A percentile compares a stretch with the other conserved stretches of the same genome.
Evolutionary conservation across 2,888 invertebrate genomes (phyloP).

Genomic region (Heliothis peltigera): DNA sequence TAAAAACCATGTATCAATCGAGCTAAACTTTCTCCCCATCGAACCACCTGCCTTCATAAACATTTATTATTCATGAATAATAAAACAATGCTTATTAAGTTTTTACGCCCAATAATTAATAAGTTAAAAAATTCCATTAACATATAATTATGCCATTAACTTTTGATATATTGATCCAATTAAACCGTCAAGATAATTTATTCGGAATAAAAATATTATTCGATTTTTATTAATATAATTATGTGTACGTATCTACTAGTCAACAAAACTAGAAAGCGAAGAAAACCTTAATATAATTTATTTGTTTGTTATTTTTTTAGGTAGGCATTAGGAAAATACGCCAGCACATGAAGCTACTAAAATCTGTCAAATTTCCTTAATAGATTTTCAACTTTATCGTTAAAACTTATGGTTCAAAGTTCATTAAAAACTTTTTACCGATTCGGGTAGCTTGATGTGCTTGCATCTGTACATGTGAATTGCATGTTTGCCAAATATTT

Average conservation of each 20-base stretch:
- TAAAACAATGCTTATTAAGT: constrained; percentile 32
- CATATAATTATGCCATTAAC: constrained; percentile 50
- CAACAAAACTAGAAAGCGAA: neutral
- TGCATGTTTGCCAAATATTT: too few relatives aligned
- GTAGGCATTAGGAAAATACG: too few relatives aligned
- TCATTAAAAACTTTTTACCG: too few relatives aligned
- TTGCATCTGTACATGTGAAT: too few relatives aligned
- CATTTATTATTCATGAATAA: constrained; percentile 31
- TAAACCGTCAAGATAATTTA: constrained; percentile 33
- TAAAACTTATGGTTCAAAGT: too few relatives aligned
- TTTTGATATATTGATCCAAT: constrained; percentile 41
- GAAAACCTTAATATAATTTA: too few relatives aligned
- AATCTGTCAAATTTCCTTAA: too few relatives aligned
- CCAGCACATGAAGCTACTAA: too few relatives aligned
- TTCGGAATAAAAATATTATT: constrained; percentile 29
- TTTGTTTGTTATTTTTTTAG: too few relatives aligned
- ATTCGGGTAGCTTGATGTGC: too few relatives aligned
- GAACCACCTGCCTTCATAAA: neutral
- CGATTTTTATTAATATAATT: constrained; percentile 2
- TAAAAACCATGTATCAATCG: neutral
- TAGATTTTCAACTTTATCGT: too few relatives aligned
- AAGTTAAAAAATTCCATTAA: constrained; percentile 37
- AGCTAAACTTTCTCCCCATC: neutral
- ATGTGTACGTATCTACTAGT: constrained; percentile 4
- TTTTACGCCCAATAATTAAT: constrained; percentile 22